These are phyloP conservation scores for Myotis daubentonii DNA, from an alignment of 2,797 vertebrate species.

Conservation along the genomic window DNA sequence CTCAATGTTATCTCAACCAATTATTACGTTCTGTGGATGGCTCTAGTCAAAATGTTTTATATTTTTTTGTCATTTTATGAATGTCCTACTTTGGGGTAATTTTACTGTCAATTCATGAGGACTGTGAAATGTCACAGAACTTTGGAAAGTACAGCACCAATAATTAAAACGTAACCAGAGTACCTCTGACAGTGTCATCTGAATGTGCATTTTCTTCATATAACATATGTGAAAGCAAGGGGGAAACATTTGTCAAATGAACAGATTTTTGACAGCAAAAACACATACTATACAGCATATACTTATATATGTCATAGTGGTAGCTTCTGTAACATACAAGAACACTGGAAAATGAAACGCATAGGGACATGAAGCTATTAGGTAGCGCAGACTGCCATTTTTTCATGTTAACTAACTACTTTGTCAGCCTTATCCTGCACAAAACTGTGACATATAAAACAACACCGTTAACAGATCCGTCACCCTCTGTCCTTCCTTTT, in stretches of 20 bases:
- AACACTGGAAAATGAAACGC: slow-evolving; percentile 66
- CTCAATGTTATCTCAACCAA: slow-evolving; percentile 28
- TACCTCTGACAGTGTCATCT: slow-evolving; percentile 51
- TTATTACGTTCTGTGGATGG: slow-evolving; percentile 3
- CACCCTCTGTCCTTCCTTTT: slow-evolving; percentile 41
- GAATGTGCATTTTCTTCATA: slow-evolving; percentile 53
- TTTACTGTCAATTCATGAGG: slow-evolving; percentile 72
- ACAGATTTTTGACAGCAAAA: slow-evolving; percentile 56
- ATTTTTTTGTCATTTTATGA: slow-evolving; percentile 74
- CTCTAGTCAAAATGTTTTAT: slow-evolving; percentile 76
- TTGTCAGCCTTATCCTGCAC: slow-evolving; percentile 63
- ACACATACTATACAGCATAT: not conserved
- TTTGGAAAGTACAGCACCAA: slow-evolving; percentile 58
- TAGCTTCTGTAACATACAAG: slow-evolving; percentile 67
- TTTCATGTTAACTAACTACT: slow-evolving; percentile 79
- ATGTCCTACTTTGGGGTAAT: slow-evolving; percentile 73
- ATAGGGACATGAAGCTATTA: slow-evolving; percentile 69
- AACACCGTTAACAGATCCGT: slow-evolving; percentile 56
- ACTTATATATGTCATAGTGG: slow-evolving; percentile 2
- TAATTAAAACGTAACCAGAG: slow-evolving; percentile 71
- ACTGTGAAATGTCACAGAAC: slow-evolving; percentile 67
- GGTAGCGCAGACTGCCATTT: slow-evolving; percentile 68
- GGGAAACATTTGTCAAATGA: slow-evolving; percentile 24
- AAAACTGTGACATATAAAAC: slow-evolving; percentile 57
- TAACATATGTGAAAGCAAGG: slow-evolving; percentile 17